Conservation (phyloP, 2,888 invertebrate genomes). For the Hylaea fasciaria region DNA sequence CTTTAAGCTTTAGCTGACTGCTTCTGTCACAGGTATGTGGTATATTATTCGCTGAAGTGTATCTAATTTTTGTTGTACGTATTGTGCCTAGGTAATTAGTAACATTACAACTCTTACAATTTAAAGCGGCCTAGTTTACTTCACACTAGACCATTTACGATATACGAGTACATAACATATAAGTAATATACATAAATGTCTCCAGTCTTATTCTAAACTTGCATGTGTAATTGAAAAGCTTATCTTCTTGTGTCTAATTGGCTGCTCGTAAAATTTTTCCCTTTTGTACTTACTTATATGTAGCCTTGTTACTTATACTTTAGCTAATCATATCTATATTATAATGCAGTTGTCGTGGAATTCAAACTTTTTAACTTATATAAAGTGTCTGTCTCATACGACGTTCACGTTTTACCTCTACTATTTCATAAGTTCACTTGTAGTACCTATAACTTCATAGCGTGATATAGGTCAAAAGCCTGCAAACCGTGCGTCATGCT, state of each 20-base stretch:
- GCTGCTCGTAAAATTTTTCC: no score
- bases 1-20: background rate
- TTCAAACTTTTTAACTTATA: background rate
- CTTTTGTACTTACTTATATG: no score
- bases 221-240: background rate
- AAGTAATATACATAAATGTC: background rate
- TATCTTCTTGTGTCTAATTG: no score
- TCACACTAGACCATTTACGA: no score
- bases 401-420: background rate
- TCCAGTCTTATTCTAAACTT: background rate
- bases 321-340: no score
- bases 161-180: no score
- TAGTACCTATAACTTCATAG: background rate
- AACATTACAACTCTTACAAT: no score
- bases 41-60: background rate
- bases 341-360: background rate
- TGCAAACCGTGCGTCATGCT: slow-evolving; percentile 6
- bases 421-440: background rate
- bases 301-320: no score
- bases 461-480: slow-evolving; percentile 14
- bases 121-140: no score
- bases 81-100: no score
- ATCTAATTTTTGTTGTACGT: no score
- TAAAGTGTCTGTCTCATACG: background rate
- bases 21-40: background rate